phyloP scores from a whole-genome alignment of 2,888 invertebrate species.

The Meiosimyza decipiens region DNA sequence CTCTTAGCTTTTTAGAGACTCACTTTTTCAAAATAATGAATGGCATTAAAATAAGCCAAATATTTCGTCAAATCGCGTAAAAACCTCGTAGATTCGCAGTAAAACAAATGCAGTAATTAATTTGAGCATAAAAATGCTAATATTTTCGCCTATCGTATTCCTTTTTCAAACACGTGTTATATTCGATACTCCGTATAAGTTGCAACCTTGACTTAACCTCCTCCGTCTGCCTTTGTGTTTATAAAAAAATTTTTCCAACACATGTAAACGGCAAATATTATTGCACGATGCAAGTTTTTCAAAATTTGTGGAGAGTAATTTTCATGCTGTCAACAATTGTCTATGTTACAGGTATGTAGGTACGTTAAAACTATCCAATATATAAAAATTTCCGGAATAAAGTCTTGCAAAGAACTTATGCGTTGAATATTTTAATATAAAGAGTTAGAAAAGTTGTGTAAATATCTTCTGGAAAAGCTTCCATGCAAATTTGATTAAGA shows the following conservation, averaged over 20 bases:
- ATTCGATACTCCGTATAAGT: not conserved
- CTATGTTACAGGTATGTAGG: constrained; percentile 59
- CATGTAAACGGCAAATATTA: constrained; percentile 23
- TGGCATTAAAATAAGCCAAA: no score
- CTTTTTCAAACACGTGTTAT: constrained; percentile 33
- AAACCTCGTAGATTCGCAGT: no score
- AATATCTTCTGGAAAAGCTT: no score
- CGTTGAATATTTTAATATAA: no score
- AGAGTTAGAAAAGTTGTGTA: no score
- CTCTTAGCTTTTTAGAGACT: no score
- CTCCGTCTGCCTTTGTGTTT: constrained; percentile 14
- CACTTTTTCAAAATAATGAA: no score
- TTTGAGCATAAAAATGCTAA: not conserved
- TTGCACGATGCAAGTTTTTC: constrained; percentile 52
- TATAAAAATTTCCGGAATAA: no score
- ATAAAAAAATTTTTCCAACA: not conserved
- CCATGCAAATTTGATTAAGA: no score
- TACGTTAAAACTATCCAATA: not conserved
- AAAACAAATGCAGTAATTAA: no score
- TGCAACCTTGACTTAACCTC: constrained; percentile 41
- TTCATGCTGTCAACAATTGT: constrained; percentile 66
- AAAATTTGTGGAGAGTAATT: constrained; percentile 58
- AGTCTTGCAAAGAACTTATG: no score
- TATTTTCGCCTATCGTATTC: not conserved
- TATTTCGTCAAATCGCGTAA: no score